Evolutionary conservation across 1,140 invertebrate species (phyloP).

Genomic region (Lasioglossum baleicum): DNA sequence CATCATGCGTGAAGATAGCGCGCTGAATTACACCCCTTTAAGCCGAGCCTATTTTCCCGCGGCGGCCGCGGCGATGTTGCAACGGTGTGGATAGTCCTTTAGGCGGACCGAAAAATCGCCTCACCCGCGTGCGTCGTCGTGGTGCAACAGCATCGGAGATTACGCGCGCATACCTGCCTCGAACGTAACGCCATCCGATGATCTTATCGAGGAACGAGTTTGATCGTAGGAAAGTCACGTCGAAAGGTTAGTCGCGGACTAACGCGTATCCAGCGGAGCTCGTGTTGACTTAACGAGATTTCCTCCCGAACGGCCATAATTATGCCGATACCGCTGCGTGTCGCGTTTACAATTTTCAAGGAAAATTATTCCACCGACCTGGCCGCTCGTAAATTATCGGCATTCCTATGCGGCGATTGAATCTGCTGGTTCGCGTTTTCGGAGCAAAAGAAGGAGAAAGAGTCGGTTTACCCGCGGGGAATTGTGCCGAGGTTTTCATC

Average conservation of each 20-base stretch:
- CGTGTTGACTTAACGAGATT: constrained; percentile 54
- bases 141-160: constrained; percentile 34
- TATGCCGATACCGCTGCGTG: constrained; percentile 25
- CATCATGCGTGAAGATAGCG: constrained; percentile 67
- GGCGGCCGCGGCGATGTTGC: background rate
- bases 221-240: constrained; percentile 54
- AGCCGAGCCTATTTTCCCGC: constrained; percentile 56
- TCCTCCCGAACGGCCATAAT: constrained; percentile 17
- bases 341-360: constrained; percentile 28
- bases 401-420: too few relatives aligned
- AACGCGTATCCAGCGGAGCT: constrained; percentile 42
- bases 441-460: too few relatives aligned
- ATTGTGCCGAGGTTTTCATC: too few relatives aligned
- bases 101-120: too few relatives aligned
- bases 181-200: constrained; percentile 55
- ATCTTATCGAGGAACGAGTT: constrained; percentile 63
- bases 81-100: too few relatives aligned
- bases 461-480: too few relatives aligned
- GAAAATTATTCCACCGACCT: constrained; percentile 28
- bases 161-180: constrained; percentile 33
- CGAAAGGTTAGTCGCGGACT: constrained; percentile 50
- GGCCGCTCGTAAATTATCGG: too few relatives aligned
- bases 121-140: too few relatives aligned
- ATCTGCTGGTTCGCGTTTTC: too few relatives aligned
- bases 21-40: constrained; percentile 44